Evolutionary conservation across 2,888 invertebrate genomes (phyloP).

Genomic region (Tinea semifulvella): DNA sequence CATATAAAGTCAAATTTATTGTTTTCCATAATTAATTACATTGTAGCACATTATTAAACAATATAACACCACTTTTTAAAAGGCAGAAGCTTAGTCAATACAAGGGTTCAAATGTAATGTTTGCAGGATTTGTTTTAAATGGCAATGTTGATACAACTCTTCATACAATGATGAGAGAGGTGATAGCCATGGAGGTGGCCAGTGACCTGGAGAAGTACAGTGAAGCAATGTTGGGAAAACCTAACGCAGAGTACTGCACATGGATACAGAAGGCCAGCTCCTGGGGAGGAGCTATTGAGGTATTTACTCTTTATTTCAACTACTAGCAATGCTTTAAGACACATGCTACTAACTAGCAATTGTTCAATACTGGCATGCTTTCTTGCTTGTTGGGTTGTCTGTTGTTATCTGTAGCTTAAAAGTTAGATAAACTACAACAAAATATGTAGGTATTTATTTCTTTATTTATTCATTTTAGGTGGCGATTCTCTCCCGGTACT

Average conservation of each 20-base stretch:
- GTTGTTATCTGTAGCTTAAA: too few species aligned
- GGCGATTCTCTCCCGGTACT: constrained; percentile 85
- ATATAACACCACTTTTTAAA: too few species aligned
- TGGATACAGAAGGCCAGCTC: constrained; percentile 91
- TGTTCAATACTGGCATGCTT: too few species aligned
- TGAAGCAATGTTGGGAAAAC: constrained; percentile 86
- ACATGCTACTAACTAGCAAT: too few species aligned
- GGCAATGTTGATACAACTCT: constrained; percentile 80
- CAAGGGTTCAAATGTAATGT: too few species aligned
- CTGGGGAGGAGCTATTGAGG: constrained; percentile 97
- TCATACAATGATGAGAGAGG: constrained; percentile 80
- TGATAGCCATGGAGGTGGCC: constrained; percentile 86
- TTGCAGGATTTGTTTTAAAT: constrained; percentile 71
- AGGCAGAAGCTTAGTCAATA: too few species aligned
- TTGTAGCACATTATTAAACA: too few species aligned
- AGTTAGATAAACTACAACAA: too few species aligned
- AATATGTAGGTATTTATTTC: neutral
- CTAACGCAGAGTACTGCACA: constrained; percentile 83
- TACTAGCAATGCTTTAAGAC: too few species aligned
- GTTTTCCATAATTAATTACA: too few species aligned
- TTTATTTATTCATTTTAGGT: constrained; percentile 47
- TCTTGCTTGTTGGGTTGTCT: too few species aligned
- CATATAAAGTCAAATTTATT: too few species aligned
- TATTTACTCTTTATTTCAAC: constrained; percentile 22
- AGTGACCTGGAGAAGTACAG: constrained; percentile 81